A percentile compares a stretch with the other conserved stretches of the same genome.
Evolutionary conservation across 2,797 vertebrate genomes (phyloP).

Genomic region (Myoxocephalus aenaeus): DNA sequence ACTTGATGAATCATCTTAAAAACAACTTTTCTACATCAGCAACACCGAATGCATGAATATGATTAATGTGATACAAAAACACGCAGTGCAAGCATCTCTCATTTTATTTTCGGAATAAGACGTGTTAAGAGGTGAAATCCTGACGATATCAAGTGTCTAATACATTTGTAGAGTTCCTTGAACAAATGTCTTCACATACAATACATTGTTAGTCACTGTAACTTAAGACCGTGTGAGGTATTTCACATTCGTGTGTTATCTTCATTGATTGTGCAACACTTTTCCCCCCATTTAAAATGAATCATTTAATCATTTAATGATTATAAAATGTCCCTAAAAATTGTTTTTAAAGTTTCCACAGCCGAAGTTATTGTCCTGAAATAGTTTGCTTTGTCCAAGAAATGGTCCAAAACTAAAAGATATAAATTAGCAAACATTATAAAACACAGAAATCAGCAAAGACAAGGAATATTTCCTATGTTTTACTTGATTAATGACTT

Average conservation of each 20-base stretch:
- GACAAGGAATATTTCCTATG: no score
- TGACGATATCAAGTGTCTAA: neutral
- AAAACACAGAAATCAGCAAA: no score
- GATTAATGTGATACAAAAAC: neutral
- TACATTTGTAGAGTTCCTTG: neutral
- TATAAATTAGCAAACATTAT: no score
- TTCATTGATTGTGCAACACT: neutral
- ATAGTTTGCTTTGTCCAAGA: no score
- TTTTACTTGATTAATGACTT: neutral
- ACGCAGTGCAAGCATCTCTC: neutral
- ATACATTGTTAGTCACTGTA: neutral
- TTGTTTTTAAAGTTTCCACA: no score
- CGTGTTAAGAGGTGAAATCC: neutral
- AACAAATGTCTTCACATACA: no score
- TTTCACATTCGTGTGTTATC: neutral
- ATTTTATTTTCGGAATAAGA: neutral
- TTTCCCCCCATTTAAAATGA: neutral
- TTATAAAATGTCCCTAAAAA: no score
- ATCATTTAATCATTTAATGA: neutral
- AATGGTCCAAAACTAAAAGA: no score
- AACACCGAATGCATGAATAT: neutral
- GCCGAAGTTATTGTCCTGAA: no score
- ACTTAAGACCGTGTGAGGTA: no score
- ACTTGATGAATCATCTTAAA: constrained; percentile 12
- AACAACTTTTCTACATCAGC: neutral